Base-by-base conservation (phyloP, 2,888 invertebrate species). In the Cryptophagus acutangulus region DNA sequence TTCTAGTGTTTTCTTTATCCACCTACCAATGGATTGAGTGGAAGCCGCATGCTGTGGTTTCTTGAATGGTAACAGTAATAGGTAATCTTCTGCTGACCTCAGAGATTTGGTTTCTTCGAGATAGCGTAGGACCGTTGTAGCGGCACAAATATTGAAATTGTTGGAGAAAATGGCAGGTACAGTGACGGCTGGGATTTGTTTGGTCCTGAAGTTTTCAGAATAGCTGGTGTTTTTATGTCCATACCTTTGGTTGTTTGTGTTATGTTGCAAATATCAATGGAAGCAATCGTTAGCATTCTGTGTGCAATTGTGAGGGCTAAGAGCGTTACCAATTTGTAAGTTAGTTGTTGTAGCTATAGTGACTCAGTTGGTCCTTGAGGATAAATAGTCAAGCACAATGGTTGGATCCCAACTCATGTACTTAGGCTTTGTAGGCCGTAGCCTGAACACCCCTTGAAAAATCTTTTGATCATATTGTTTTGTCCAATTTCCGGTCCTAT, bases 1-100 rank as follows among this genome's bases (percentile, higher is more conserved):
- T 17, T 9, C 17, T 9, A 41, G 16, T 15, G 17, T 33, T 6
- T 28, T 14, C 20, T 41, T 41, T 2, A 41, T 41, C 41, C 41
- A 41, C 2, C 33, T 8, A 33, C 37, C 26, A 12, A 41, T 6
- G 9, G 41, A 33, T 17, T 41, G 41, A 1, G 41, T 10, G 8
- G 41, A 33, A 3, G 37, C 37, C 4, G 12, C 13, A 12, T 31
- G 14, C 25, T 37, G 17, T 2, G 41, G 33, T 2, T 26, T 37
- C n/a, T 41, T 37, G 24, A 17, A 37, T 4, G 39, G 33, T 9
- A 39, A 14, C 2, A 39, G 34, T 33, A 34, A 16, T 2, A 13
- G 13, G 17, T 15, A 18, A 2, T 10, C 4, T 18, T 17, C 15
- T 2, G 9, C 14, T 3, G 17, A 9, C 17, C 34, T 17, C 8